Percentiles rank a stretch among this genome's conserved stretches.
Evolutionary conservation across 2,113 vertebrate species (phyloP).

Genomic region (Cinclus cinclus): DNA sequence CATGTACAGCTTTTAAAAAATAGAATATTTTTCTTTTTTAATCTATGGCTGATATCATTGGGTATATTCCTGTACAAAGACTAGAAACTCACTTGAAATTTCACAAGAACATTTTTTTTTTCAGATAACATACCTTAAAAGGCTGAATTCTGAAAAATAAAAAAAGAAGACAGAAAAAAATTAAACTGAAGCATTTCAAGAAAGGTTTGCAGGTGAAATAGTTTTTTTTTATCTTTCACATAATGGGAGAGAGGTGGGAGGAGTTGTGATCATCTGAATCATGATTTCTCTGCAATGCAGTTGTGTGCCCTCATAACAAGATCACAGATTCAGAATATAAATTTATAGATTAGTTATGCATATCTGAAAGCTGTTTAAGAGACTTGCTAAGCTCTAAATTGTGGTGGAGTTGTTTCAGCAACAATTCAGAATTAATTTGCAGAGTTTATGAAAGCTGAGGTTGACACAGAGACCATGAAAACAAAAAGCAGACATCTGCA

Average conservation of each 20-base stretch:
- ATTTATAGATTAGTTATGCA: constrained; percentile 25
- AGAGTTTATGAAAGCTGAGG: neutral
- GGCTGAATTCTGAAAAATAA: neutral
- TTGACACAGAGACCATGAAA: neutral
- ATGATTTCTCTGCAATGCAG: neutral
- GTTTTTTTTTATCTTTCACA: neutral
- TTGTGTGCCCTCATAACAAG: neutral
- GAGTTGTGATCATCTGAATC: neutral
- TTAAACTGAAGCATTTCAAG: neutral
- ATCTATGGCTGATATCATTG: accelerated
- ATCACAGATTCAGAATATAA: constrained; percentile 1
- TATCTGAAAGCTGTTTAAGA: neutral
- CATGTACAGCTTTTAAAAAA: neutral
- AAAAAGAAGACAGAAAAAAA: neutral
- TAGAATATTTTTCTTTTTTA: neutral
- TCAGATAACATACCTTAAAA: neutral
- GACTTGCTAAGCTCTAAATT: neutral
- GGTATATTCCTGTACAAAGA: neutral
- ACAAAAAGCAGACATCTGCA: neutral
- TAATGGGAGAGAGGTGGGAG: neutral
- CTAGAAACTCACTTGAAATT: neutral
- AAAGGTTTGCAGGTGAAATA: neutral
- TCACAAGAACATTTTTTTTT: neutral
- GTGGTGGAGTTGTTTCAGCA: neutral
- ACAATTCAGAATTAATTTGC: neutral